These are phyloP conservation scores for Blastobasis adustella DNA, from an alignment of 2,888 invertebrate genomes.

Conservation along the genomic window DNA sequence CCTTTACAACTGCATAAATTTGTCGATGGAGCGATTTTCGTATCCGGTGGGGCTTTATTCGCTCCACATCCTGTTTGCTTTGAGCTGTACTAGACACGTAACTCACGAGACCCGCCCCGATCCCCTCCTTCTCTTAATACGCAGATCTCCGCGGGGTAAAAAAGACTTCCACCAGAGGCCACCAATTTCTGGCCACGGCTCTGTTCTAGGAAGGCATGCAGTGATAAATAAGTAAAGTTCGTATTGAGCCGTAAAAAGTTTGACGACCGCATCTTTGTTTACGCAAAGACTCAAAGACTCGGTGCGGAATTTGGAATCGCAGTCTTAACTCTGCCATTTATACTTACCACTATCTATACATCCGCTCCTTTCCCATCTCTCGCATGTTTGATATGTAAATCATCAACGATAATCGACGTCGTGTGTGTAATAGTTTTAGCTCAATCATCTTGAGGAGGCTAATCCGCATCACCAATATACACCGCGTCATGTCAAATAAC, in stretches of 20 bases:
- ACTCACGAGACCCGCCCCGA: not conserved
- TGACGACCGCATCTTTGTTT: conserved; percentile 7
- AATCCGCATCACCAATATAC: no score
- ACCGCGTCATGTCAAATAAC: not conserved
- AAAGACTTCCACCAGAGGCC: no score
- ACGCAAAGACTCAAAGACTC: not conserved
- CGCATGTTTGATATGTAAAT: no score
- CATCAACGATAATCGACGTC: no score
- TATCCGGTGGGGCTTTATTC: conserved; percentile 59
- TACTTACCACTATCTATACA: no score
- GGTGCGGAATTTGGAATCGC: not conserved
- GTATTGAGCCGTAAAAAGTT: conserved; percentile 22
- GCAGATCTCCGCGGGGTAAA: not conserved
- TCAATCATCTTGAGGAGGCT: no score
- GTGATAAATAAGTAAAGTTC: conserved; percentile 26
- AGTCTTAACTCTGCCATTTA: no score
- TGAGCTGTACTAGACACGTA: conserved; percentile 33
- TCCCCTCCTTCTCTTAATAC: not conserved
- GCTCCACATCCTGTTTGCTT: conserved; percentile 49
- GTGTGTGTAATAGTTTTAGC: no score
- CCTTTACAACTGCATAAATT: conserved; percentile 68
- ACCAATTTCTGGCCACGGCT: no score
- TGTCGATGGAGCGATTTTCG: conserved; percentile 65
- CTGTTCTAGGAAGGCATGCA: conserved; percentile 34
- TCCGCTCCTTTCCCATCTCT: no score